These are phyloP conservation scores for Napeogenes inachia DNA, from an alignment of 2,888 invertebrate species.

Conservation along the genomic window DNA sequence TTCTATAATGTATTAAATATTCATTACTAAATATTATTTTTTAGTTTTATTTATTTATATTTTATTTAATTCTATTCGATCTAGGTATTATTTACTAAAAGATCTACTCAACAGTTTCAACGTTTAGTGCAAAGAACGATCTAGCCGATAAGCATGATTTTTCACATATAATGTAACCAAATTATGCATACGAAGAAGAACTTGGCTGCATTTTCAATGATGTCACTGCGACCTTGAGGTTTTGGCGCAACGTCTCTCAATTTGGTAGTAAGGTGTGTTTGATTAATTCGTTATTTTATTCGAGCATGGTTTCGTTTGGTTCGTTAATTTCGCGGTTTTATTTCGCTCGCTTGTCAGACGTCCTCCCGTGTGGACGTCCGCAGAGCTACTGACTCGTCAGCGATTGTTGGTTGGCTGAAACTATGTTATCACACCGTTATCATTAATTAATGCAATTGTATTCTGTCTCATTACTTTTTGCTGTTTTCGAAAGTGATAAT, in stretches of 20 bases:
- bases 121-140: background rate
- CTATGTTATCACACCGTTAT: conserved; percentile 55
- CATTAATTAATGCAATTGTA: conserved; percentile 44
- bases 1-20: background rate
- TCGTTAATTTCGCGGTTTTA: conserved; percentile 50
- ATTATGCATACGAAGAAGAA: conserved; percentile 56
- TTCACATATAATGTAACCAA: conserved; percentile 56
- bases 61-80: background rate
- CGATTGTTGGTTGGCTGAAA: conserved; percentile 34
- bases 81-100: background rate
- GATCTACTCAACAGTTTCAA: too few species aligned
- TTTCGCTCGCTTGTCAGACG: conserved; percentile 45
- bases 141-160: conserved; percentile 26
- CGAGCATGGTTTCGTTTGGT: conserved; percentile 45
- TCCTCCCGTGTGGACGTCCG: conserved; percentile 57
- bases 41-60: background rate
- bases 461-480: conserved; percentile 32
- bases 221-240: conserved; percentile 19
- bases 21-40: background rate
- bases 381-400: conserved; percentile 51
- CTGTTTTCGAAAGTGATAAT: conserved; percentile 21
- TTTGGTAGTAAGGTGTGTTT: background rate
- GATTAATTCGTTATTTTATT: conserved; percentile 28
- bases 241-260: background rate
- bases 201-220: conserved; percentile 39